These are phyloP conservation scores for Leptopilina myrica DNA, from an alignment of 2,888 invertebrate genomes.

Conservation along the genomic window DNA sequence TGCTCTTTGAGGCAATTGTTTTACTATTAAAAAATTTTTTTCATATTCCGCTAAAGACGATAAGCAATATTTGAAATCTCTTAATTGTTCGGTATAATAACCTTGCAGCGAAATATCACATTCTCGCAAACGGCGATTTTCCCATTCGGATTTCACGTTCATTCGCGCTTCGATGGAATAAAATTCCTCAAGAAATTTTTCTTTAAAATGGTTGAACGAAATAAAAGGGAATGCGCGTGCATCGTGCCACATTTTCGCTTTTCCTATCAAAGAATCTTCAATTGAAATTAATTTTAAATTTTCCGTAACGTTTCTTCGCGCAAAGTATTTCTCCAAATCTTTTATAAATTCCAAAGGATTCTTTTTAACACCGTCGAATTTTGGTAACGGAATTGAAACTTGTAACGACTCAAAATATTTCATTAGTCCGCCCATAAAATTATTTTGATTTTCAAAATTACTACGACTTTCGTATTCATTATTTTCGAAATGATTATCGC, in stretches of 20 bases:
- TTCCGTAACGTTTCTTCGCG: not conserved
- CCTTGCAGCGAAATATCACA: not conserved
- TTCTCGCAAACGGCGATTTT: not conserved
- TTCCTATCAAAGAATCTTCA: conserved; percentile 10
- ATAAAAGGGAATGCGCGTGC: not conserved
- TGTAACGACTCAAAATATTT: not conserved
- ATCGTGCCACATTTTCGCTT: conserved; percentile 2
- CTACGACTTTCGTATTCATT: not conserved
- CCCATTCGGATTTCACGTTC: conserved; percentile 21
- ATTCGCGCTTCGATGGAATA: conserved; percentile 12
- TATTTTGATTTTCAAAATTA: not conserved
- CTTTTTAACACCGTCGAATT: not conserved
- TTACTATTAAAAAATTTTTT: not conserved
- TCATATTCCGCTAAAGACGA: not conserved
- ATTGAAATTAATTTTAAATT: conserved; percentile 10
- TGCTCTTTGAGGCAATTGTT: too few species aligned
- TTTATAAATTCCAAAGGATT: conserved; percentile 15
- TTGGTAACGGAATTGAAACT: too few species aligned
- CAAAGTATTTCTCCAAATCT: conserved; percentile 13
- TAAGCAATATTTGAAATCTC: not conserved
- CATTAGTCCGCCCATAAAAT: not conserved
- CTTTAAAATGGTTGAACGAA: not conserved
- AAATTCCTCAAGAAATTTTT: not conserved
- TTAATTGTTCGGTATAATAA: conserved; percentile 19
- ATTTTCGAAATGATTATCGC: not conserved